Base-by-base conservation (phyloP, 2,888 invertebrate species). In the Limnephilus rhombicus region DNA sequence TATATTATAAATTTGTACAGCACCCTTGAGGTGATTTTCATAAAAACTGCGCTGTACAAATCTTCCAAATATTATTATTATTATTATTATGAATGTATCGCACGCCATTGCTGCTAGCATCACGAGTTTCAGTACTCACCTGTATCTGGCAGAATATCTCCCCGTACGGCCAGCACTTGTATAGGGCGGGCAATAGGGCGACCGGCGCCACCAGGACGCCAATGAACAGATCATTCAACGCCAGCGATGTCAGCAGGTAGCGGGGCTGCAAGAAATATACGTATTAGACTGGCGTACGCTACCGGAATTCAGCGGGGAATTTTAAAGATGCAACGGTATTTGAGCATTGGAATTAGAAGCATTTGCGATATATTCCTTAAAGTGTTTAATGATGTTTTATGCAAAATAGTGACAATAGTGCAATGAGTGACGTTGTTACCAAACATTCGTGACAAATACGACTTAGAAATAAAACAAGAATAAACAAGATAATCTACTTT, bases 61-160 rank as follows among this genome's bases (percentile, higher is more conserved):
- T 41, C 41, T 41, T 7, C 7, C 41, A 41, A 41, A 41, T 41
- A 41, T 41, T 41, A 41, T 41, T 0, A 41, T 41, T 41, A 41
- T 41, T 0, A 41, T 41, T 41, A 41, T 41, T 41, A 41, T 9
- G 41, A 41, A 41, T n/a, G 24, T 81, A 81, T 18, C 82, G 34
- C 29, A 82, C 11, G 82, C 29, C 31, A 31, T 31, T 82, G 29
- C 5, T 82, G 9, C 2, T 68, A 24, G 2, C 24, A 68, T 68
- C 24, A 68, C 24, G 68, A 68, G 24, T 1, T 68, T 68, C 9
- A 11, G 9, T 3, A 83, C 90, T 85, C 95, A 98, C 98, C 98
- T 98, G 98, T 95, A 98, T 98, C 96, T 98, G 98, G 95, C 98
- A 98, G 95, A 98, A 97, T 94, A 98, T 97, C 96, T 98, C 98